Conservation (phyloP, 2,888 invertebrate genomes). For the Cheilosia vernalis region DNA sequence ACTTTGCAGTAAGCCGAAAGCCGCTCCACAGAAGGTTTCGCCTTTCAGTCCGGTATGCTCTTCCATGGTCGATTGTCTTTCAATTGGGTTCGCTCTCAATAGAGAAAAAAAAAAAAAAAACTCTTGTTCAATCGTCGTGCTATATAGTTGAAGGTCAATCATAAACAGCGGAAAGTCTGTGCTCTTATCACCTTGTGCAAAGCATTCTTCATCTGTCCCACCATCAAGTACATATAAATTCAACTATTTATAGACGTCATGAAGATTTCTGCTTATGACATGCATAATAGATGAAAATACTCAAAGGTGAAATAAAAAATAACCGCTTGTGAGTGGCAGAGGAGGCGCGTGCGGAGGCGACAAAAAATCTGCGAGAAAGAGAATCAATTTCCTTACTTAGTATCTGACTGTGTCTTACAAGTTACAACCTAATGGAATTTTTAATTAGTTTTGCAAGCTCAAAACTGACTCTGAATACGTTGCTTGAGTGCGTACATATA, state of each 20-base stretch:
- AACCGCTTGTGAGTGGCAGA: too few species aligned
- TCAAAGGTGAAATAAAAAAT: slow-evolving; percentile 27
- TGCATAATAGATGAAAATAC: slow-evolving; percentile 28
- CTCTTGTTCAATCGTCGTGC: not conserved
- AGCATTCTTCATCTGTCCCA: slow-evolving; percentile 1
- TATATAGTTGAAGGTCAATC: slow-evolving; percentile 49
- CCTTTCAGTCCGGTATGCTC: slow-evolving; percentile 17
- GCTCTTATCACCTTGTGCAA: slow-evolving; percentile 25
- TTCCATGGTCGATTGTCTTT: slow-evolving; percentile 43
- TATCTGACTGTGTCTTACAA: slow-evolving; percentile 27
- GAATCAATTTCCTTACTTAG: slow-evolving; percentile 47
- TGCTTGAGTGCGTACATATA: slow-evolving; percentile 22
- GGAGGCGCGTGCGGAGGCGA: not conserved
- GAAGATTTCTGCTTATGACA: slow-evolving; percentile 29
- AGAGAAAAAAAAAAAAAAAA: too few species aligned
- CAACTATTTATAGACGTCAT: slow-evolving; percentile 48
- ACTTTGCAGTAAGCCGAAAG: not conserved
- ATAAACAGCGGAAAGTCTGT: slow-evolving; percentile 22
- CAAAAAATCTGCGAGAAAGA: not conserved
- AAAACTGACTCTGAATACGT: slow-evolving; percentile 17
- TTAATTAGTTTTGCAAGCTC: slow-evolving; percentile 47
- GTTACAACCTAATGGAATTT: slow-evolving; percentile 48
- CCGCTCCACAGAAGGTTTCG: slow-evolving; percentile 13
- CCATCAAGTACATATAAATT: slow-evolving; percentile 28
- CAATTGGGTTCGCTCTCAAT: slow-evolving; percentile 25